A percentile compares a stretch with the other conserved stretches of the same genome.
These are phyloP conservation scores for Nixonia krombeini DNA, from an alignment of 1,140 invertebrate species.

Conservation along the genomic window DNA sequence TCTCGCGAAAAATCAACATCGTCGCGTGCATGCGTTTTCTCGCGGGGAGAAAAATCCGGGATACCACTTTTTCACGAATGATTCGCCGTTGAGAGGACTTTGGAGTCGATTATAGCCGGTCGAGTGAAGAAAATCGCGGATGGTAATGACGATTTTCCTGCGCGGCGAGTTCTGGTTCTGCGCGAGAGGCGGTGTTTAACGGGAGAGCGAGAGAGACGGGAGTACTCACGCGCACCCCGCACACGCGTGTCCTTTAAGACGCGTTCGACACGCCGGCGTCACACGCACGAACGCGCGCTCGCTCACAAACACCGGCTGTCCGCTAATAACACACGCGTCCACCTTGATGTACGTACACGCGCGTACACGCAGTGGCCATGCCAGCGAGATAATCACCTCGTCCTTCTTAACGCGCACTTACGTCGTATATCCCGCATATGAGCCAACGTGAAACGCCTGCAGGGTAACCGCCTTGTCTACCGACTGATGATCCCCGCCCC, in stretches of 20 bases:
- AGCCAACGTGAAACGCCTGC: background rate
- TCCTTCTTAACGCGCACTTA: constrained; percentile 24
- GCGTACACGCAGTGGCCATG: constrained; percentile 17
- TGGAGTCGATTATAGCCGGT: too few relatives aligned
- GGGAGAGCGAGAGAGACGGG: constrained; percentile 21
- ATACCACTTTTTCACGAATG: too few relatives aligned
- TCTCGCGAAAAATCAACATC: too few relatives aligned
- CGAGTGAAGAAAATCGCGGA: too few relatives aligned
- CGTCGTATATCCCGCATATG: constrained; percentile 18
- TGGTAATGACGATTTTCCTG: constrained; percentile 23
- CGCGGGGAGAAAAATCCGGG: too few relatives aligned
- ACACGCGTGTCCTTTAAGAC: constrained; percentile 45
- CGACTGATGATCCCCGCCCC: constrained; percentile 13
- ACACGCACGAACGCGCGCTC: background rate
- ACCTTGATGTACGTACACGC: constrained; percentile 3
- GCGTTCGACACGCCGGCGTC: constrained; percentile 6
- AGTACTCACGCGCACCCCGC: constrained; percentile 41
- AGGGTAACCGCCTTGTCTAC: constrained; percentile 2
- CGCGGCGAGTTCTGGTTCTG: constrained; percentile 23
- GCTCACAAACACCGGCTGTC: constrained; percentile 30
- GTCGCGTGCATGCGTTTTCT: too few relatives aligned
- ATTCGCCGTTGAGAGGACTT: too few relatives aligned
- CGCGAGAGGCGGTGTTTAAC: constrained; percentile 13
- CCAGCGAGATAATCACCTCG: constrained; percentile 42
- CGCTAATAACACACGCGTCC: constrained; percentile 35